Evolutionary conservation across 2,797 vertebrate genomes (phyloP).

Genomic region (Pogonophryne albipinna): DNA sequence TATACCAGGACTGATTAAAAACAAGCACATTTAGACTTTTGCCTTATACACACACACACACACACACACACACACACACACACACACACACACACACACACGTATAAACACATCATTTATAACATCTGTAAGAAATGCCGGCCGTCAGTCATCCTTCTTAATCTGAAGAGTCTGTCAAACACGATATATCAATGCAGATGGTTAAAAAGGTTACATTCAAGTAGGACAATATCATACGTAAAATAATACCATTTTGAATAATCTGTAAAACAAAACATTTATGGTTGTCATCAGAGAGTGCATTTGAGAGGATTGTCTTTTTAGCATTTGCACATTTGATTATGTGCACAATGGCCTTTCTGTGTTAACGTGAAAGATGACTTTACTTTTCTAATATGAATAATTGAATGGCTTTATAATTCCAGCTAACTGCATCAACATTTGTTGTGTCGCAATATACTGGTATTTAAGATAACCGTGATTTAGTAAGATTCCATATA

Average conservation of each 20-base stretch:
- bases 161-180: slow-evolving; percentile 37
- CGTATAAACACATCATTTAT: slow-evolving; percentile 39
- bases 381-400: background rate
- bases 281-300: slow-evolving; percentile 11
- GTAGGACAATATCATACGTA: slow-evolving; percentile 19
- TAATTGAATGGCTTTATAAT: background rate
- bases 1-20: slow-evolving; percentile 92
- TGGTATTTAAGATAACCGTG: too few species aligned
- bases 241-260: slow-evolving; percentile 35
- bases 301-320: background rate
- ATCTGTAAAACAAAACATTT: slow-evolving; percentile 4
- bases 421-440: background rate
- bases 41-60: slow-evolving; percentile 57
- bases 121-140: slow-evolving; percentile 55
- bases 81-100: slow-evolving; percentile 25
- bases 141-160: slow-evolving; percentile 32
- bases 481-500: too few species aligned
- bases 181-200: slow-evolving; percentile 26
- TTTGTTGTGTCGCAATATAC: too few species aligned
- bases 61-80: slow-evolving; percentile 16
- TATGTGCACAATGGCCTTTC: background rate
- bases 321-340: background rate
- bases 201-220: slow-evolving; percentile 30
- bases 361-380: background rate
- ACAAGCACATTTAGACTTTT: slow-evolving; percentile 76